Percentiles rank a stretch among this genome's conserved stretches.
Conservation (phyloP, 2,888 invertebrate genomes). For the Diarsia brunnea region DNA sequence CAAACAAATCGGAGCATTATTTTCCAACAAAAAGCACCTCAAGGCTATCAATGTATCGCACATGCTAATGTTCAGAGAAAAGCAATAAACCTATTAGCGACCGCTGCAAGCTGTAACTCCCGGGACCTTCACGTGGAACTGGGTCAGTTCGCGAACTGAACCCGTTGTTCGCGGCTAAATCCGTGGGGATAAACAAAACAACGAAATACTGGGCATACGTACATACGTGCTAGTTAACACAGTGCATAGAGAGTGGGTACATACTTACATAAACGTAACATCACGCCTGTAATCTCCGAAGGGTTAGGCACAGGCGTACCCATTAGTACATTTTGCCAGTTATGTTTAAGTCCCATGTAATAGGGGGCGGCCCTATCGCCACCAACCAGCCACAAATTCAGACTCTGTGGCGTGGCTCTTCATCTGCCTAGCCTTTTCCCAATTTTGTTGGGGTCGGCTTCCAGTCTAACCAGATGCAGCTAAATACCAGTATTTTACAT, state of each 20-base stretch:
- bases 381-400: too few species aligned
- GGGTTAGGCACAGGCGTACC: too few species aligned
- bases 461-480: too few species aligned
- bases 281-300: too few species aligned
- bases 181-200: constrained; percentile 50
- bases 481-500: too few species aligned
- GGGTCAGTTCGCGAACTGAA: constrained; percentile 43
- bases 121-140: constrained; percentile 53
- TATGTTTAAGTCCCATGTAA: too few species aligned
- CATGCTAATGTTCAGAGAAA: constrained; percentile 18
- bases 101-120: constrained; percentile 26
- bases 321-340: too few species aligned
- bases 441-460: too few species aligned
- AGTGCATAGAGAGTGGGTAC: neutral
- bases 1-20: neutral
- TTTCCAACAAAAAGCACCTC: neutral
- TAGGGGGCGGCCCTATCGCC: too few species aligned
- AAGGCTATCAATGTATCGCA: constrained; percentile 8
- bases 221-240: constrained; percentile 1
- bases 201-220: constrained; percentile 12
- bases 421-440: too few species aligned
- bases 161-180: constrained; percentile 28
- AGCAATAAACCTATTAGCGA: constrained; percentile 33
- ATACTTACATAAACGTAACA: too few species aligned
- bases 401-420: too few species aligned